Base-by-base conservation (phyloP, 1,140 invertebrate species). In the Aphis craccivora region DNA sequence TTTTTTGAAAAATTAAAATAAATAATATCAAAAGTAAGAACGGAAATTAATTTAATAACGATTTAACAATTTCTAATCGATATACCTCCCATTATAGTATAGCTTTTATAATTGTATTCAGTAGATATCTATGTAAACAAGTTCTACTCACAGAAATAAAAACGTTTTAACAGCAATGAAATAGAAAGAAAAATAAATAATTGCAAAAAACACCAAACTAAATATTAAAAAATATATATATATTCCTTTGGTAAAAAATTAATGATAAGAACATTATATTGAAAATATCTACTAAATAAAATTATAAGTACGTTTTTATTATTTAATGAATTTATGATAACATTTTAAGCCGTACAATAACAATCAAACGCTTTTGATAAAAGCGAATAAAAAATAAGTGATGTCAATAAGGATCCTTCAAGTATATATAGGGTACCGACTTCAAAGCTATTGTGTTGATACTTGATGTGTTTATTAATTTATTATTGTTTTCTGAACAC, bases 401-500 rank as follows among this genome's bases (percentile, higher is more conserved):
- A 83, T 22, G 8, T 83, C 76, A 83, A 83, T 83, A 83, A 83
- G 76, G 76, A 83, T 37, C 76, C 76, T 83, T 83, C 76, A 83
- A 83, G 76, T 83, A n/a, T 83, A 37, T 37, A 14, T 11, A 45
- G 11, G 60, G 60, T 76, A n/a, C n/a, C 60, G 4, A 76, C 35
- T 83, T 83, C 35, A 83, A 83, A 37, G 76, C 76, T 37, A 83
- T 83, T 83, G 76, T 83, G 22, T 83, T 23, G 7, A 83, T 83
- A 83, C 22, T 83, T 83, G 30, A 76, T 76, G 2, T 23, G 22
- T 37, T 37, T 83, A 83, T 37, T 14, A 22, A 83, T 37, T 51
- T 22, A 83, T 37, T 37, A 83, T 83, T 37, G 35, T 83, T 37
- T 35, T 83, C 8, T 37, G 20, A 35, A 37, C 76, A 23, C 5